Evolutionary conservation across 2,113 vertebrate species (phyloP), one percentile per base, ranked within the genome.

Genomic region (Ctenomys sociabilis): DNA sequence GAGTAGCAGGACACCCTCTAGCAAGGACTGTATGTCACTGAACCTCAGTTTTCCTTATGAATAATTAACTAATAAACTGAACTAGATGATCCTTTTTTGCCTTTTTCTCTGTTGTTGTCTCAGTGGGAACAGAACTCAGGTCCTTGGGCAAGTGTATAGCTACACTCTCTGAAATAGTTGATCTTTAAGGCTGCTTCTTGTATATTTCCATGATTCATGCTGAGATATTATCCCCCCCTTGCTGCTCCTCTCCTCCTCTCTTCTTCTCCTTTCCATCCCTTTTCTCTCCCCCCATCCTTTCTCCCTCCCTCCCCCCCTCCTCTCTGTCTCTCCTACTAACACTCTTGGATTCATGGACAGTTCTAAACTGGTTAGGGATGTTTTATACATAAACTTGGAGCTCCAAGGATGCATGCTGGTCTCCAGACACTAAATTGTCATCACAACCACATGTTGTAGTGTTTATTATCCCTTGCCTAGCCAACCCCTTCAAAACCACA

Each of bases 401-500:
- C 37, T 96, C 80, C 85, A 78, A 89, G 81, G 81, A 90, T 90
- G 75, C n/a, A 95, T 21, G 64, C 91, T 37, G 64, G 82, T 96
- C 90, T 96, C 86, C 81, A 90, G 93, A 93, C 77, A 82, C 64
- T 84, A 52, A 97, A 91, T 13, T 14, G 4, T 91, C 96, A 96
- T 93, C 90, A 94, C 52, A 94, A 95, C 94, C 97, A 93, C 95
- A 97, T 93, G 93, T 32, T 93, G 64, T 26, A 30, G 19, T 97
- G 91, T 81, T 19, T 96, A 54, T 82, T 96, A 93, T 89, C 93
- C 93, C 83, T 95, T 75, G 45, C 93, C 73, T 85, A 83, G 96
- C 95, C 85, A 90, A 88, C 49, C n/a, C 85, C 85, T n/a, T 93
- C 91, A 90, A 97, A 92, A 95, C 92, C 96, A 96, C 73, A 97